These are phyloP conservation scores for Melitaea athalia DNA, from an alignment of 2,888 invertebrate species.

Conservation along the genomic window DNA sequence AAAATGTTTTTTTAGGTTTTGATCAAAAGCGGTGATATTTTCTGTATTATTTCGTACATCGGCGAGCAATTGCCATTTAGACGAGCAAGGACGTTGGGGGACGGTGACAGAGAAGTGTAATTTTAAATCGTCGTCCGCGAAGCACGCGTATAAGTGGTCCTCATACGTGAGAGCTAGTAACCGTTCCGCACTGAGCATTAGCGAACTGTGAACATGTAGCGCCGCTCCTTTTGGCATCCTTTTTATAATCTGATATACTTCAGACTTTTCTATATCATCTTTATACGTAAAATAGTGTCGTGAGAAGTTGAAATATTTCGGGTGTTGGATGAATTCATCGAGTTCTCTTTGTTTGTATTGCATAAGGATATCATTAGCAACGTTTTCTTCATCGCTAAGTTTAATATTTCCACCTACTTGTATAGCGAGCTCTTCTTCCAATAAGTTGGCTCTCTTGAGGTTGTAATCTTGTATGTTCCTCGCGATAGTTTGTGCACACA, in stretches of 20 bases:
- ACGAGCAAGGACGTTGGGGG: constrained; percentile 59
- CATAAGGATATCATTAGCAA: constrained; percentile 83
- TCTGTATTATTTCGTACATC: constrained; percentile 70
- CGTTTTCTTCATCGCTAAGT: constrained; percentile 72
- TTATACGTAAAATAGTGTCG: constrained; percentile 85
- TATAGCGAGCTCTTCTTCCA: constrained; percentile 67
- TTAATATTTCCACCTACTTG: constrained; percentile 76
- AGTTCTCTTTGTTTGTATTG: constrained; percentile 78
- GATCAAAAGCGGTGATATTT: constrained; percentile 75
- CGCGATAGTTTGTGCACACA: constrained; percentile 30
- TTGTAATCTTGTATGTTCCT: constrained; percentile 50
- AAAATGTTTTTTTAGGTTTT: constrained; percentile 75
- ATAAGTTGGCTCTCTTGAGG: constrained; percentile 48
- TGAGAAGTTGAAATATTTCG: constrained; percentile 83
- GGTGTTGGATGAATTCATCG: constrained; percentile 70
- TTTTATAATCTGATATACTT: constrained; percentile 85
- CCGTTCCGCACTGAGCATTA: constrained; percentile 83
- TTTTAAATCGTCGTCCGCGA: constrained; percentile 52
- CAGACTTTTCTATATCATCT: constrained; percentile 82
- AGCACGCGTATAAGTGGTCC: constrained; percentile 83
- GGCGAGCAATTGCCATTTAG: constrained; percentile 76
- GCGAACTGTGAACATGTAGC: constrained; percentile 86
- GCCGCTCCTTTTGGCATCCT: constrained; percentile 89
- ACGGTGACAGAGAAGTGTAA: constrained; percentile 62
- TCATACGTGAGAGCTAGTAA: constrained; percentile 84